Percentiles rank a stretch among this genome's conserved stretches.
These are phyloP conservation scores for Oryzias woworae DNA, from an alignment of 2,113 vertebrate species.

Conservation along the genomic window DNA sequence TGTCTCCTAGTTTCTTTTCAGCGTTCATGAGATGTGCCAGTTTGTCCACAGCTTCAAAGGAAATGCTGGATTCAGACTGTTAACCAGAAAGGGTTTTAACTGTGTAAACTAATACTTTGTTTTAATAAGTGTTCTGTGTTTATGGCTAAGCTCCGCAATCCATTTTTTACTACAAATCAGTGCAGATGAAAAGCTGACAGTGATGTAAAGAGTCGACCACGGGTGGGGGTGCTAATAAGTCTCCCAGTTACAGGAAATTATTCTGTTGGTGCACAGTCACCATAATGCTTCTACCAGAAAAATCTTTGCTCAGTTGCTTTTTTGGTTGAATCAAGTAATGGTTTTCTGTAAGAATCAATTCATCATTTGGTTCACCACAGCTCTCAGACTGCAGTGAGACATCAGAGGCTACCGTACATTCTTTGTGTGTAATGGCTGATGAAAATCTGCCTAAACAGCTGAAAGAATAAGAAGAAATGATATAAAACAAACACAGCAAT, in stretches of 20 bases:
- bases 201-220: constrained; percentile 37
- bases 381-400: background rate
- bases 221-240: constrained; percentile 42
- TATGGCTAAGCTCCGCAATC: constrained; percentile 12
- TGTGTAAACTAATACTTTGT: constrained; percentile 38
- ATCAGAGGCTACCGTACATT: background rate
- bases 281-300: constrained; percentile 18
- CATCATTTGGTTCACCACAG: constrained; percentile 20
- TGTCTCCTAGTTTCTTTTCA: constrained; percentile 5
- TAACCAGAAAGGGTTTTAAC: constrained; percentile 44
- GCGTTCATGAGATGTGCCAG: constrained; percentile 21
- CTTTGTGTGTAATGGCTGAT: background rate
- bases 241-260: constrained; percentile 51
- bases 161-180: constrained; percentile 42
- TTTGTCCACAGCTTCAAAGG: constrained; percentile 35
- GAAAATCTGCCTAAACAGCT: background rate
- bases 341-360: constrained; percentile 40
- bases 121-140: constrained; percentile 17
- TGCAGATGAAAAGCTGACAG: constrained; percentile 21
- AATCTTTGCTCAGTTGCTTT: constrained; percentile 34
- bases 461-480: no score
- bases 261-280: constrained; percentile 37
- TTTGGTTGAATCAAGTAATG: constrained; percentile 44
- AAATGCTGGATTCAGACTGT: constrained; percentile 40
- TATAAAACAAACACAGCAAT: no score